These are phyloP conservation scores for Cryptocheilus praepositus DNA, from an alignment of 2,888 invertebrate species.

Conservation along the genomic window DNA sequence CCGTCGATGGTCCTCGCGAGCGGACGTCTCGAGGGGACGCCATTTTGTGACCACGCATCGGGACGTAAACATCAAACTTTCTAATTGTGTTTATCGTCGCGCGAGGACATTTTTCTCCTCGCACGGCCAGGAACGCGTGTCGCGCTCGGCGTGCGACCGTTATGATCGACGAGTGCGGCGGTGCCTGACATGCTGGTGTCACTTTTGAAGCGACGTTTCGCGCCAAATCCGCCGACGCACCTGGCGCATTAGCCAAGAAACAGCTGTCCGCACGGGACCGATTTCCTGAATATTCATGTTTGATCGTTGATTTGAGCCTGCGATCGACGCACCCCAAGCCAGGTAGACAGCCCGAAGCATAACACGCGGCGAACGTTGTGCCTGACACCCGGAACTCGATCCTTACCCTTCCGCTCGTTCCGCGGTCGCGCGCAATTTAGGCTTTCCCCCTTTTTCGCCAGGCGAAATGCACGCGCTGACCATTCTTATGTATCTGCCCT, in stretches of 20 bases:
- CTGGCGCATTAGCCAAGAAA: conserved; percentile 64
- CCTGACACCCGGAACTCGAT: no score
- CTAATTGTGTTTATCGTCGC: conserved; percentile 52
- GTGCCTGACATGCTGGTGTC: conserved; percentile 8
- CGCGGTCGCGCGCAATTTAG: no score
- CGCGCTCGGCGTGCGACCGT: conserved; percentile 24
- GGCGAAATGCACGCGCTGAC: no score
- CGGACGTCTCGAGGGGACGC: conserved; percentile 48
- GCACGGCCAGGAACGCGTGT: not conserved
- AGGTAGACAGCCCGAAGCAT: conserved; percentile 25
- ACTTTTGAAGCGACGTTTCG: conserved; percentile 48
- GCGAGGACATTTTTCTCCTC: not conserved
- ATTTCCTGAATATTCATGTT: conserved; percentile 34
- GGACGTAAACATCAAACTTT: conserved; percentile 66
- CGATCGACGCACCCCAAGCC: conserved; percentile 26
- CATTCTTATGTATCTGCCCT: no score
- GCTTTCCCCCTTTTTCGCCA: no score
- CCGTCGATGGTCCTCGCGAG: not conserved
- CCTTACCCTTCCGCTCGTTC: no score
- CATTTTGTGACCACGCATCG: conserved; percentile 64
- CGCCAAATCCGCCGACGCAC: conserved; percentile 64
- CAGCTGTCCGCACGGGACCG: conserved; percentile 61
- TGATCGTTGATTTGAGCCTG: conserved; percentile 35
- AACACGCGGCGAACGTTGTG: no score
- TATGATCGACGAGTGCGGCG: conserved; percentile 21